phyloP scores from a whole-genome alignment of 2,888 invertebrate genomes.

The Galeopsomyia nigrocyanea region DNA sequence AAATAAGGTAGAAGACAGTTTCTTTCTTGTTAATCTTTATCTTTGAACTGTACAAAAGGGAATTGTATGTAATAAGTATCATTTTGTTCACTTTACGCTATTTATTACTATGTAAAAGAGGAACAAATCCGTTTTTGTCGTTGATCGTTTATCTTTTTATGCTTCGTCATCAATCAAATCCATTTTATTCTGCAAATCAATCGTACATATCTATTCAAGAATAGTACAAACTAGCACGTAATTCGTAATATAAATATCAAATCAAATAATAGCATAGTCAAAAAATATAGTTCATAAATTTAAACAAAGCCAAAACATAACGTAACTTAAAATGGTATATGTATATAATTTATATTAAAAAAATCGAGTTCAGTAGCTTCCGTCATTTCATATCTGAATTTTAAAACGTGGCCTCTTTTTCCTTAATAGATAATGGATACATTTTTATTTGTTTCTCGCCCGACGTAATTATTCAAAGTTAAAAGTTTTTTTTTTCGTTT shows the following conservation, averaged over 20 bases:
- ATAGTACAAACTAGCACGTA: no score
- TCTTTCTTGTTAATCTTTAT: slow-evolving; percentile 42
- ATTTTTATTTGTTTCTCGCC: slow-evolving; percentile 12
- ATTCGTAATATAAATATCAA: no score
- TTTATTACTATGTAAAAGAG: slow-evolving; percentile 44
- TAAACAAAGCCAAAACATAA: no score
- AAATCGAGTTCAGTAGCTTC: neutral
- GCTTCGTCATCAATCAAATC: slow-evolving; percentile 21
- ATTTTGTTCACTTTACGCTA: slow-evolving; percentile 21
- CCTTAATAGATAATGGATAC: slow-evolving; percentile 24
- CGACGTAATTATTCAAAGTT: slow-evolving; percentile 30
- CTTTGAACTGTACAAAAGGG: slow-evolving; percentile 48
- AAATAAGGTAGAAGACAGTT: slow-evolving; percentile 21
- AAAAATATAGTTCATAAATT: no score
- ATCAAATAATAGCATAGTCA: no score
- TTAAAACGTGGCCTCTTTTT: slow-evolving; percentile 2
- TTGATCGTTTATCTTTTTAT: slow-evolving; percentile 19
- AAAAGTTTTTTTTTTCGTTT: slow-evolving; percentile 35
- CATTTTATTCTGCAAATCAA: slow-evolving; percentile 21
- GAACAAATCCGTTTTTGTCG: slow-evolving; percentile 45
- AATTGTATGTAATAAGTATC: slow-evolving; percentile 29
- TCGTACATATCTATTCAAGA: no score
- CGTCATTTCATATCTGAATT: slow-evolving; percentile 4
- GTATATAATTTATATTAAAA: neutral
- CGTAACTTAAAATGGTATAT: no score